Base-by-base conservation (phyloP, 2,888 invertebrate species). In the Apodemia zela region DNA sequence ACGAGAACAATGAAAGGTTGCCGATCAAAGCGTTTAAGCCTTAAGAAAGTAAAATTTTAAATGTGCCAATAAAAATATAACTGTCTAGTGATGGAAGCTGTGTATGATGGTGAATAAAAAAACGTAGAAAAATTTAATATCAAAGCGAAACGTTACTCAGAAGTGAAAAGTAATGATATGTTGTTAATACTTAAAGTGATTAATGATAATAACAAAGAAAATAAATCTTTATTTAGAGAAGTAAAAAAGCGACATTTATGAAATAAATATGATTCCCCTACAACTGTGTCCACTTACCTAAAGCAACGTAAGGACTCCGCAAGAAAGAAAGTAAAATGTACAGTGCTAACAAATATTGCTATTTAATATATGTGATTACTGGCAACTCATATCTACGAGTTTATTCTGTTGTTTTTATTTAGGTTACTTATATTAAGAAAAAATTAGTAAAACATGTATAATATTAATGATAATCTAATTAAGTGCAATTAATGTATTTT, bases 121-220 rank as follows among this genome's bases (percentile, higher is more conserved):
- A 82, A 83, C 70, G 75, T 84, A 82, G 75, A 72, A 81, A 80
- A 76, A 79, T 70, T 79, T 71, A 78, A 87, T 89, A 86, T 90
- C 91, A 89, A 90, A 89, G 91, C 91, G 91, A 91, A 91, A 91
- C 91, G 79, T 90, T 90, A 89, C 90, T 84, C 89, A 84, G 87
- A 84, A 71, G 82, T 87, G 84, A 78, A 70, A 69, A 72, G 69
- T 68, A 65, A 66, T 78, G 77, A 84, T 81, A 81, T 69, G 66
- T 59, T 67, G 11, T 64, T 68, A 73, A 75, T 69, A 79, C 80
- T 78, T 67, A 62, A 61, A 58, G 54, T 65, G 77, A 82, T 80
- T 78, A 83, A 81, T 81, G 51, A 51, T 65, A 82, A 82, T 79
- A 76, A 77, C 71, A 75, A 78, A 72, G 72, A 79, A 79, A 79